Evolutionary conservation across 2,797 vertebrate species (phyloP), one percentile per base, ranked within the genome.

Genomic region (Ctenochaetus hawaiiensis): DNA sequence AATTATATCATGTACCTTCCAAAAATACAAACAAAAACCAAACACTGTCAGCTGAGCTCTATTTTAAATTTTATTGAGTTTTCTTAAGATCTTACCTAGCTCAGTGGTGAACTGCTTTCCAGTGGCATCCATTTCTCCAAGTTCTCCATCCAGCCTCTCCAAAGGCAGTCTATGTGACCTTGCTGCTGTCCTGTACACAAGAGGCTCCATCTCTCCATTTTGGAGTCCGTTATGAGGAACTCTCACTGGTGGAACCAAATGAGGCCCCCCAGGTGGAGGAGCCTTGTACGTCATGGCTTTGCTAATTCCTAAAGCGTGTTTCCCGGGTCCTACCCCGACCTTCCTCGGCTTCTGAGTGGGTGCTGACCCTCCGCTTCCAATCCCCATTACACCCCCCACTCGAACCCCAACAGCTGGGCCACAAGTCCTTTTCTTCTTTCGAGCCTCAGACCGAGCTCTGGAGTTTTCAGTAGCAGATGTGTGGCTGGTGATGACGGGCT

Each of bases 261-360:
- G 97, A 80, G 97, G 90, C 20, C 93, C 96, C 12, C 95, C 96
- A 12, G 95, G 93, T 13, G 96, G 94, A 90, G 95, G 81, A 76
- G 74, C 95, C 94, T 96, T 97, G 85, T 96, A 97, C 14, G 96
- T 95, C 76, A 97, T 95, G 4, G 95, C 94, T 95, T 98, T 98
- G 87, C 95, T 91, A 13, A 96, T 94, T 89, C 90, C 95, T 0
- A 94, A 86, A 20, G 93, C 92, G 82, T 97, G 97, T 61, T 95
- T 93, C 8, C 94, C 76, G 0, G 79, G 72, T 78, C 75, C 81
- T 9, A 82, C 63, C 6, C 80, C 77, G 88, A 96, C 64, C 93
- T 94, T 93, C 94, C 92, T 97, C 52, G 95, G 95, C 92, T 95
- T 98, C 77, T 96, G 93, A 62, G 94, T 89, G 34, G 78, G 57